Conservation (phyloP, 2,797 vertebrate genomes). For the Chrosomus eos region DNA sequence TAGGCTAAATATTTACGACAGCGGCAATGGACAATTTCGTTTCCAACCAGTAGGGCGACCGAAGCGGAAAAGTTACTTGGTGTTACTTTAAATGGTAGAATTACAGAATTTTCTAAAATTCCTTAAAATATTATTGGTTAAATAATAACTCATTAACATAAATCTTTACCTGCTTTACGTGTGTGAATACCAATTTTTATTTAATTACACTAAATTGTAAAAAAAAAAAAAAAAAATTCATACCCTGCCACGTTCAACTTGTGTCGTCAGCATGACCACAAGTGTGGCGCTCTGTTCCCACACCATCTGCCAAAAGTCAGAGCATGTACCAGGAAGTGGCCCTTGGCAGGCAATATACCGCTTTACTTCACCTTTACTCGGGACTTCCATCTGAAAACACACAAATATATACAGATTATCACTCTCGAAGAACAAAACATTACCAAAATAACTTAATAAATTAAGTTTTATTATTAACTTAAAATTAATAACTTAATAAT, state of each 20-base stretch:
- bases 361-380: constrained; percentile 94
- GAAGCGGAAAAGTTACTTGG: too few relatives aligned
- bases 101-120: too few relatives aligned
- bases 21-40: too few relatives aligned
- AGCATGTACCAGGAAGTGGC: constrained; percentile 93
- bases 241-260: constrained; percentile 96
- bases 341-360: constrained; percentile 99
- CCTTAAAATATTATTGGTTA: background rate
- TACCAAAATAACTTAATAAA: background rate
- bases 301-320: constrained; percentile 99
- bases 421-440: background rate
- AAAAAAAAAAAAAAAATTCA: constrained; percentile 57
- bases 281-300: constrained; percentile 97
- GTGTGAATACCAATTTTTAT: background rate
- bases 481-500: background rate
- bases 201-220: too few relatives aligned
- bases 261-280: constrained; percentile 98
- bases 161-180: background rate
- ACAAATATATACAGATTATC: background rate
- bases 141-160: background rate
- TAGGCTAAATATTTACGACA: too few relatives aligned
- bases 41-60: too few relatives aligned
- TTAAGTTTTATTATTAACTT: too few relatives aligned
- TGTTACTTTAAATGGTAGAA: too few relatives aligned
- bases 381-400: constrained; percentile 91